Conservation (phyloP, 1,140 invertebrate genomes). For the Lanistes nyassanus region DNA sequence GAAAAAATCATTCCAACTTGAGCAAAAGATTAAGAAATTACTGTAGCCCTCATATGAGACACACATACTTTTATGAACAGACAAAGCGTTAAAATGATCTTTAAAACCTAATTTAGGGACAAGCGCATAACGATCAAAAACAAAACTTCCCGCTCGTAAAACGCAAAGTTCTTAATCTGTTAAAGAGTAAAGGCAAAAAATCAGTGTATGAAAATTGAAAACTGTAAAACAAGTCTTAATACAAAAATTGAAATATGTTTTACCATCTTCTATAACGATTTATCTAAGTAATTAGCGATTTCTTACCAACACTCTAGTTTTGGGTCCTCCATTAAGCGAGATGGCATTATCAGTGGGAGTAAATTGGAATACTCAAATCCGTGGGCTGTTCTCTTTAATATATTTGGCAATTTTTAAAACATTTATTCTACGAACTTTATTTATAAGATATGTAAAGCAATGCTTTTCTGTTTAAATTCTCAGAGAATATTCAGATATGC, state of each 20-base stretch:
- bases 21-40: neutral
- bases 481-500: neutral
- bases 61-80: neutral
- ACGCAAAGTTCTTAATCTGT: slow-evolving; percentile 13
- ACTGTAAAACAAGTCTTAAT: slow-evolving; percentile 7
- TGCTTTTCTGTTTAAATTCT: neutral
- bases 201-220: neutral
- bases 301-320: slow-evolving; percentile 15
- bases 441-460: neutral
- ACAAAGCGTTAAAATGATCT: neutral
- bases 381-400: neutral
- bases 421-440: neutral
- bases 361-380: neutral
- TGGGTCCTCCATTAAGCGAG: slow-evolving; percentile 11
- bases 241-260: neutral
- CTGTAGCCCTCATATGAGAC: too few species aligned
- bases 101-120: neutral
- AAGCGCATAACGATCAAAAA: slow-evolving; percentile 6
- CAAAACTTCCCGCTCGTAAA: slow-evolving; percentile 15
- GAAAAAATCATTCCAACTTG: neutral
- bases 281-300: slow-evolving; percentile 6
- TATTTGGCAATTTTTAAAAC: neutral
- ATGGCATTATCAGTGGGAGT: neutral
- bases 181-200: neutral
- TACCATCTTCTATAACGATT: too few species aligned